Evolutionary conservation across 2,797 vertebrate genomes (phyloP).

Genomic region (Galago senegalensis): DNA sequence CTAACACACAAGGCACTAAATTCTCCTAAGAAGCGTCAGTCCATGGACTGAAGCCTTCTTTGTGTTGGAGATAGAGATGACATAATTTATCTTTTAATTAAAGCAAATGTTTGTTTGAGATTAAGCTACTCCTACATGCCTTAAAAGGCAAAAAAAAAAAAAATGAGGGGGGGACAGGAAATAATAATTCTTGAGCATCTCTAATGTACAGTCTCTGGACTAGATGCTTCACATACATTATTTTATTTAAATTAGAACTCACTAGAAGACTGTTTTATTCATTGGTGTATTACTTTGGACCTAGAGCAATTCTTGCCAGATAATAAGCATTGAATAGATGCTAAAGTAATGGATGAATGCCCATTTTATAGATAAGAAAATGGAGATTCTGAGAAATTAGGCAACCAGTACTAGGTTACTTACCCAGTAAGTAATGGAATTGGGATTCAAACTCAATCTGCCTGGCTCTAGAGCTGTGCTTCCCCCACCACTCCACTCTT

Average conservation of each 20-base stretch:
- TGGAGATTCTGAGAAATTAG: background rate
- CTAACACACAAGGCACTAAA: background rate
- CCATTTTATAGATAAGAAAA: background rate
- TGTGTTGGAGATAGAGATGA: background rate
- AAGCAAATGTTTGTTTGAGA: slow-evolving; percentile 1
- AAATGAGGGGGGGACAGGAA: background rate
- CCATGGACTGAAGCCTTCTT: background rate
- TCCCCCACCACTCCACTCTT: background rate
- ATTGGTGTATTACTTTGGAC: background rate
- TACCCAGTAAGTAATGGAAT: background rate
- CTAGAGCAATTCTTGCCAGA: background rate
- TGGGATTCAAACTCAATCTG: background rate
- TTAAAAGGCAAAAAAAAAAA: background rate
- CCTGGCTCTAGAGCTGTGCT: background rate
- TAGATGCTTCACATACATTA: background rate
- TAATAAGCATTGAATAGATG: background rate
- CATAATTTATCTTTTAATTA: slow-evolving; percentile 8
- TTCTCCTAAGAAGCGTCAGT: background rate
- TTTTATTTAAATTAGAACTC: background rate
- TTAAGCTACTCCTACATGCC: background rate
- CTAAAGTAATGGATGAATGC: background rate
- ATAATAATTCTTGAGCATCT: background rate
- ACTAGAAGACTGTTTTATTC: background rate
- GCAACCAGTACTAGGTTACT: background rate
- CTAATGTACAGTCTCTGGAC: background rate